These are phyloP conservation scores for Syngnathus scovelli DNA, from an alignment of 2,113 vertebrate species.

Conservation along the genomic window DNA sequence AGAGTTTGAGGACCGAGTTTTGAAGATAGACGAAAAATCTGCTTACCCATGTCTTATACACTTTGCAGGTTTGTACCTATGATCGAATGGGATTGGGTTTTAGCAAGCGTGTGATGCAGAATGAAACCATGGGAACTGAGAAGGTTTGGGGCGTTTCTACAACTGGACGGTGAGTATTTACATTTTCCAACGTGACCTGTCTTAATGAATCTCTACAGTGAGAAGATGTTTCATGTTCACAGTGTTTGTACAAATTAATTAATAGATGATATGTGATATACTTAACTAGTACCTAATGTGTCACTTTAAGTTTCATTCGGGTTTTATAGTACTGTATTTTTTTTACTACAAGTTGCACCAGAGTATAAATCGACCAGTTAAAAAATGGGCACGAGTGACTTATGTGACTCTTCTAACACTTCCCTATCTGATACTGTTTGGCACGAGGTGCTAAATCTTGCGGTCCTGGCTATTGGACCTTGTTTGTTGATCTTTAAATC, in stretches of 20 bases:
- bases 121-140: constrained; percentile 70
- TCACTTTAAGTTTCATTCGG: background rate
- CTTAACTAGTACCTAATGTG: background rate
- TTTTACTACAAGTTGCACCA: too few relatives aligned
- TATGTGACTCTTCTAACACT: background rate
- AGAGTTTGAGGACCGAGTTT: constrained; percentile 2
- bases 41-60: constrained; percentile 4
- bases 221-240: background rate
- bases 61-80: constrained; percentile 71
- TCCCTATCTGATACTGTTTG: constrained; percentile 2
- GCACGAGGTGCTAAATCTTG: constrained; percentile 40
- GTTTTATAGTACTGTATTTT: too few relatives aligned
- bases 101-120: constrained; percentile 67
- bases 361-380: too few relatives aligned
- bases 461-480: constrained; percentile 31
- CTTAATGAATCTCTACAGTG: background rate
- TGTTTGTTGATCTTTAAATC: constrained; percentile 43
- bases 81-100: constrained; percentile 76
- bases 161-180: constrained; percentile 65
- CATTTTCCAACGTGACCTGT: background rate
- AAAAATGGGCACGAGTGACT: too few relatives aligned
- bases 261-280: too few relatives aligned
- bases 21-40: background rate
- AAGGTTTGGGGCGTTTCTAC: constrained; percentile 73
- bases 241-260: background rate